Percentiles rank a stretch among this genome's conserved stretches.
Evolutionary conservation across 2,113 vertebrate genomes (phyloP).

Genomic region (Gavialis gangeticus): DNA sequence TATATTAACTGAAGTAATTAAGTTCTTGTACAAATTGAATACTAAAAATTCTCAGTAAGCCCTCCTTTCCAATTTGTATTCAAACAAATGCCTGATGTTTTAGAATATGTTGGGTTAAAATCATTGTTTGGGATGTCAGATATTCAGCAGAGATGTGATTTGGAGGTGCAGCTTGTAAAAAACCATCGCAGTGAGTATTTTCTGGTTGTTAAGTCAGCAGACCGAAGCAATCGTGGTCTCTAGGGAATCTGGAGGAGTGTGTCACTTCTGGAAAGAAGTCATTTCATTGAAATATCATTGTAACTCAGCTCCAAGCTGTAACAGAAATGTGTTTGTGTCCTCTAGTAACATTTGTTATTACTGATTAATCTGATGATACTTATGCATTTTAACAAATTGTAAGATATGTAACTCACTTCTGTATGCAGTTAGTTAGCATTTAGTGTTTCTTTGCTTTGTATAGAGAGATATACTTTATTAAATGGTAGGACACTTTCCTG

Average conservation of each 20-base stretch:
- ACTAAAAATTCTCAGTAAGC: not conserved
- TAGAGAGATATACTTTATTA: not conserved
- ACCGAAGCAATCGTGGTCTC: not conserved
- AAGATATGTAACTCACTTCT: not conserved
- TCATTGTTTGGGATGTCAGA: not conserved
- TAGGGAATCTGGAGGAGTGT: slow-evolving; percentile 30
- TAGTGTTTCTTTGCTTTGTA: not conserved
- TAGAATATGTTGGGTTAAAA: not conserved
- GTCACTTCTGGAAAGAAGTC: slow-evolving; percentile 35
- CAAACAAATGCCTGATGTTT: not conserved
- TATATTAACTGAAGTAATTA: not conserved
- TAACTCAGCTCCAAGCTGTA: not conserved
- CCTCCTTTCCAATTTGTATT: not conserved
- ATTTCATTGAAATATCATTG: slow-evolving; percentile 39
- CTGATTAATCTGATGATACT: not conserved
- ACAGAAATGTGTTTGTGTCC: not conserved
- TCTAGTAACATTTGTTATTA: slow-evolving; percentile 32
- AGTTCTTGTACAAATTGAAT: not conserved
- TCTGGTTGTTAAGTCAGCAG: not conserved
- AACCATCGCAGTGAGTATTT: not conserved
- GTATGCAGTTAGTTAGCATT: not conserved
- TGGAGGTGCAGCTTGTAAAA: not conserved
- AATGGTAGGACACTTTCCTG: not conserved
- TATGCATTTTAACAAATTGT: not conserved
- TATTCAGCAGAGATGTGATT: not conserved